These are phyloP conservation scores for Rhopalosiphum padi DNA, from an alignment of 1,140 invertebrate species.

Conservation along the genomic window DNA sequence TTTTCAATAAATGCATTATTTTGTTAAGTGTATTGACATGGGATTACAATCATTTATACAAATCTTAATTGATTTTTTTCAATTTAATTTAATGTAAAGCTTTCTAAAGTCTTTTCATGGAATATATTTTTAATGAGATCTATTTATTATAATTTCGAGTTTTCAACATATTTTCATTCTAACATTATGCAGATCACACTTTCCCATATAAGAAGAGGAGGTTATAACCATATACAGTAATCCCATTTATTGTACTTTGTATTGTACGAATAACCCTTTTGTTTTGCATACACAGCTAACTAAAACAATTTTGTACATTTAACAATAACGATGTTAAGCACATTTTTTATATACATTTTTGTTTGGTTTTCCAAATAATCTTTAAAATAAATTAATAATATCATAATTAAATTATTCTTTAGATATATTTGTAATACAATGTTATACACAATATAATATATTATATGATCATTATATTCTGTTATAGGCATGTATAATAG, in stretches of 20 bases:
- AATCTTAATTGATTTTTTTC: neutral
- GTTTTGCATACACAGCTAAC: neutral
- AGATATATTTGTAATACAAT: neutral
- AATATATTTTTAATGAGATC: neutral
- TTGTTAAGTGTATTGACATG: neutral
- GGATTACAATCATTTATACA: neutral
- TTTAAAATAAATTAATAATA: neutral
- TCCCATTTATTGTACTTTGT: neutral
- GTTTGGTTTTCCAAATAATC: neutral
- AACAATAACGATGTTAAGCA: neutral
- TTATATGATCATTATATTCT: neutral
- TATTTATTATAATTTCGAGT: neutral
- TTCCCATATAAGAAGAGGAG: neutral
- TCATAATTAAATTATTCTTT: neutral
- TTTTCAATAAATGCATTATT: neutral
- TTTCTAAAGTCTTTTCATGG: neutral
- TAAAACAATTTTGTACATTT: neutral
- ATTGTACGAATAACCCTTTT: neutral
- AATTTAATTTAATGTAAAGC: neutral
- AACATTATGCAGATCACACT: neutral
- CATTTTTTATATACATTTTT: neutral
- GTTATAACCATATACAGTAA: neutral
- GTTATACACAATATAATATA: too few species aligned
- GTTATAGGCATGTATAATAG: neutral
- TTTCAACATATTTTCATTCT: neutral